Base-by-base conservation (phyloP, 2,888 invertebrate species). In the Helicoverpa assulta region DNA sequence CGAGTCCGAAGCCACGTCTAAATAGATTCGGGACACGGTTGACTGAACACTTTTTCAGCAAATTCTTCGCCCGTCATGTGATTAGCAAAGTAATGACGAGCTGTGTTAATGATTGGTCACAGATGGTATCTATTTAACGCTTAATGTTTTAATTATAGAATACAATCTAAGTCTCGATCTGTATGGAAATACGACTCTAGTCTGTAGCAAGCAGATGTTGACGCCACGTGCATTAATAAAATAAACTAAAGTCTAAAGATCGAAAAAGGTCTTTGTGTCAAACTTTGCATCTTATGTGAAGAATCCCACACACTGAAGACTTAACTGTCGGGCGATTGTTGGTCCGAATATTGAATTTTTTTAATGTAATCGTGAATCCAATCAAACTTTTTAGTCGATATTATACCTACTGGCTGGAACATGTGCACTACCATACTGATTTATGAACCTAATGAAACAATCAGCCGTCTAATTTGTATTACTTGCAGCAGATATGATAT, bases 11-110 rank as follows among this genome's bases (percentile, higher is more conserved):
- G 26, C 21, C 21, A 57, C 60, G 61, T 52, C 55, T 59, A 60
- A 67, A 71, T 72, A 74, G 67, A 70, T 64, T 67, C 67, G 55
- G 57, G 64, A 8, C 64, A 78, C 62, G 77, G 76, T 82, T 76
- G 71, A 78, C 60, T 66, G 67, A 78, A 47, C 74, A 29, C 58
- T 59, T 72, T 81, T 77, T 78, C 71, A 78, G 74, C 66, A 74
- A 83, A 73, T 69, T 63, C 52, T 64, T 57, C 54, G 62, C 52
- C 57, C 55, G 51, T 70, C 70, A 60, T 51, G 58, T 57, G 67
- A 75, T 71, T 62, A 43, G 53, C 43, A 65, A 54, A 37, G 26
- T 54, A n/a, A 54, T 55, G 5, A 40, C 5, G n/a, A 12, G 14
- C 50, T 16, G 5, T 26, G 21, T 10, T 19, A 21, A 43, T 62